These are phyloP conservation scores for Oceanites oceanicus DNA, from an alignment of 2,113 vertebrate genomes.

Conservation along the genomic window DNA sequence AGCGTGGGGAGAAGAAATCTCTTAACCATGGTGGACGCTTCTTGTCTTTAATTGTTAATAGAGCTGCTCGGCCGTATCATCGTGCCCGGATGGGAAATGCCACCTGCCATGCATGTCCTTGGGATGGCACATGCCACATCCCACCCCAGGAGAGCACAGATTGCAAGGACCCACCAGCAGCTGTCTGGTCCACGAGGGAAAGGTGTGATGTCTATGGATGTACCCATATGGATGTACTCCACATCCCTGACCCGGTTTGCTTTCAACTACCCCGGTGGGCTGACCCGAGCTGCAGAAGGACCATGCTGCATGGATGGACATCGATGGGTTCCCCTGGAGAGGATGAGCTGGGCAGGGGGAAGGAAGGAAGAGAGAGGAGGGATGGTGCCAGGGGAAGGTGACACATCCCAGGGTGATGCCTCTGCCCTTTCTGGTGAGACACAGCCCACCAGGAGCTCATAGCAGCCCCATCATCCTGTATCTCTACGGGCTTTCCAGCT, in stretches of 20 bases:
- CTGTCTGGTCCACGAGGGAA: neutral
- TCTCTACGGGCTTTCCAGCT: neutral
- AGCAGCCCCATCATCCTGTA: neutral
- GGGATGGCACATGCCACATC: neutral
- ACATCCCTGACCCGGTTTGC: neutral
- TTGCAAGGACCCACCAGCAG: neutral
- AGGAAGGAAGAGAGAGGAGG: neutral
- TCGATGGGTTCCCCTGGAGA: neutral
- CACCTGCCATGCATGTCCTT: neutral
- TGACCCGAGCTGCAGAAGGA: neutral
- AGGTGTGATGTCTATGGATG: neutral
- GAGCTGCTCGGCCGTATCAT: neutral
- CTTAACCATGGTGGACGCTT: accelerated
- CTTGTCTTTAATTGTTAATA: neutral
- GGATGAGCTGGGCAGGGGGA: neutral
- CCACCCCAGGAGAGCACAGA: neutral
- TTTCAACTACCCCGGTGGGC: accelerated
- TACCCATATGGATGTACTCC: neutral
- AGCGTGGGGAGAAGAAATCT: neutral
- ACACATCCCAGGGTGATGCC: neutral
- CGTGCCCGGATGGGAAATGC: neutral
- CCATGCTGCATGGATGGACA: neutral
- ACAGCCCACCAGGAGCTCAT: neutral
- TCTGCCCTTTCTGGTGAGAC: neutral
- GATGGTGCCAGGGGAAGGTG: neutral